Evolutionary conservation across 2,888 invertebrate genomes (phyloP).

Genomic region (Venusia cambrica): DNA sequence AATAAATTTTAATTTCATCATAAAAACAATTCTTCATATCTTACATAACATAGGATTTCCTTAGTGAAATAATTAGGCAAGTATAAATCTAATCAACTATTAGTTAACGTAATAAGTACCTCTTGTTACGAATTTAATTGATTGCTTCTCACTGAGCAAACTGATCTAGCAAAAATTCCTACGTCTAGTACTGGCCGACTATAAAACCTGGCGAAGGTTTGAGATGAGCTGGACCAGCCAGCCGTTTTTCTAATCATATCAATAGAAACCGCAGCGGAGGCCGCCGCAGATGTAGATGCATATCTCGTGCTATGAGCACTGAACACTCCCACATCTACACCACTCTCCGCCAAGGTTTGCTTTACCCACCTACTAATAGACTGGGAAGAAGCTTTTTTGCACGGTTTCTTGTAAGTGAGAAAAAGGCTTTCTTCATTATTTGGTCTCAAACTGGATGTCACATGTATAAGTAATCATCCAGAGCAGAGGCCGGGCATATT

Average conservation of each 20-base stretch:
- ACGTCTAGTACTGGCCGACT: slow-evolving; percentile 10
- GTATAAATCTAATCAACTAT: too few species aligned
- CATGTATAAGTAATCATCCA: slow-evolving; percentile 6
- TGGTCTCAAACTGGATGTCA: slow-evolving; percentile 4
- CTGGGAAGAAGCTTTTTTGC: slow-evolving; percentile 6
- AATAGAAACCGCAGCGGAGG: slow-evolving; percentile 14
- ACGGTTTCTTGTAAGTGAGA: slow-evolving; percentile 3
- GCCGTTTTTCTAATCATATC: slow-evolving; percentile 22
- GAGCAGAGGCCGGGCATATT: slow-evolving; percentile 14
- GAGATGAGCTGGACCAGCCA: slow-evolving; percentile 20
- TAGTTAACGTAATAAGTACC: too few species aligned
- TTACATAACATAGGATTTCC: too few species aligned
- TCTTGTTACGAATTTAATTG: too few species aligned
- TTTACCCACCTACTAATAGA: slow-evolving; percentile 17
- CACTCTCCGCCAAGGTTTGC: slow-evolving; percentile 7
- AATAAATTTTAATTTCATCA: too few species aligned
- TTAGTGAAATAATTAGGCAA: too few species aligned
- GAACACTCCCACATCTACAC: slow-evolving; percentile 12
- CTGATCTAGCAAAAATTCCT: slow-evolving; percentile 11
- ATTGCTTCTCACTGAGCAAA: slow-evolving; percentile 1
- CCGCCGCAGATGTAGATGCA: slow-evolving; percentile 18
- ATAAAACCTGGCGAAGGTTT: slow-evolving; percentile 18
- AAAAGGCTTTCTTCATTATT: slow-evolving; percentile 2
- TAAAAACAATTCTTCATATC: too few species aligned
- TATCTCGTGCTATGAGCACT: slow-evolving; percentile 17